phyloP scores from a whole-genome alignment of 2,113 vertebrate species.

The Columba livia region DNA sequence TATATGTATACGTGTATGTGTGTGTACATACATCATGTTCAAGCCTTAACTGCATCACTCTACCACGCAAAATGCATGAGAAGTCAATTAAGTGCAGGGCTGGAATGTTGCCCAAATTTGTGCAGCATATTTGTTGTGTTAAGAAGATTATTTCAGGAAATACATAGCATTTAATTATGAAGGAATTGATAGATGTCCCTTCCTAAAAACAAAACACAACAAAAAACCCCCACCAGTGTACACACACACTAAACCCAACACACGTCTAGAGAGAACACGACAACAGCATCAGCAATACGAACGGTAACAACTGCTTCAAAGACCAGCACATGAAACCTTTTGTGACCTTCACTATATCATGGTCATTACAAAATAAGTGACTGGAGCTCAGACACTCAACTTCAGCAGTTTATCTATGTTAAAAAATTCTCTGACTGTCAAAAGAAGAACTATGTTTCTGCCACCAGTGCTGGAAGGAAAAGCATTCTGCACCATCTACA shows the following conservation, averaged over 20 bases:
- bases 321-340: not conserved
- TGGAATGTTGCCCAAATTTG: not conserved
- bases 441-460: not conserved
- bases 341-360: not conserved
- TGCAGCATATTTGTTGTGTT: not conserved
- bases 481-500: not conserved
- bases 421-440: not conserved
- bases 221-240: not conserved
- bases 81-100: not conserved
- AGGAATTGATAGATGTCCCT: not conserved
- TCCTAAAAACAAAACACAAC: not conserved
- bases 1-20: not conserved
- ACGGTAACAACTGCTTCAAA: not conserved
- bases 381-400: not conserved
- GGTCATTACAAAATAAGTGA: not conserved
- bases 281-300: not conserved
- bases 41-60: not conserved
- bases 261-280: not conserved
- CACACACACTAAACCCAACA: not conserved
- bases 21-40: not conserved
- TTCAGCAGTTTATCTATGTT: not conserved
- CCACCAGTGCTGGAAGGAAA: not conserved
- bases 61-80: not conserved
- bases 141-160: not conserved
- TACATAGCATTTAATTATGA: not conserved